These are phyloP conservation scores for Macquaria ambigua DNA, from an alignment of 2,113 vertebrate species.

Conservation along the genomic window DNA sequence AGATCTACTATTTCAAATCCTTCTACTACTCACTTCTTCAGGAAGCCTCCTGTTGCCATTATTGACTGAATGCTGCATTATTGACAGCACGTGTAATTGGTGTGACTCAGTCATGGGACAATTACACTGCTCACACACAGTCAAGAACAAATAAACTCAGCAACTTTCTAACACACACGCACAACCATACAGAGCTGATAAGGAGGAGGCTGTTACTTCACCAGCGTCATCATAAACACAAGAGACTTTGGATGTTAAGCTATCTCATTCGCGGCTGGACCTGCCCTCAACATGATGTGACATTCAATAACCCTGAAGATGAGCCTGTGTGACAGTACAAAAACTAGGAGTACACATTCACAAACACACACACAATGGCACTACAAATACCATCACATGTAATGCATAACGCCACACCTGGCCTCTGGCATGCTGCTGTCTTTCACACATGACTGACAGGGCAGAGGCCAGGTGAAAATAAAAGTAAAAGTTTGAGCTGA, in stretches of 20 bases:
- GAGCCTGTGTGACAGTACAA: neutral
- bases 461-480: slow-evolving; percentile 2
- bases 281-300: slow-evolving; percentile 13
- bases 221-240: slow-evolving; percentile 54
- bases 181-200: slow-evolving; percentile 40
- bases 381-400: slow-evolving; percentile 21
- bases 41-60: slow-evolving; percentile 9
- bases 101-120: slow-evolving; percentile 29
- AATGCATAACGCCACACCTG: slow-evolving; percentile 30
- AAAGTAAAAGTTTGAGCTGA: neutral
- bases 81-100: slow-evolving; percentile 35
- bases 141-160: slow-evolving; percentile 52
- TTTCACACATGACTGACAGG: slow-evolving; percentile 3
- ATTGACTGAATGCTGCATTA: slow-evolving; percentile 21
- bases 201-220: slow-evolving; percentile 30
- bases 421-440: slow-evolving; percentile 14
- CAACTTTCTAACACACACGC: slow-evolving; percentile 33
- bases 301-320: slow-evolving; percentile 25
- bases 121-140: slow-evolving; percentile 35
- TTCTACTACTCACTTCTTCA: neutral
- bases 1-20: neutral
- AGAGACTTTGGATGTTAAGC: slow-evolving; percentile 66
- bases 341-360: neutral
- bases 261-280: slow-evolving; percentile 13
- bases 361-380: slow-evolving; percentile 11